Evolutionary conservation across 2,113 vertebrate species (phyloP), one percentile per base, ranked within the genome.

Genomic region (Chionodraco myersi): DNA sequence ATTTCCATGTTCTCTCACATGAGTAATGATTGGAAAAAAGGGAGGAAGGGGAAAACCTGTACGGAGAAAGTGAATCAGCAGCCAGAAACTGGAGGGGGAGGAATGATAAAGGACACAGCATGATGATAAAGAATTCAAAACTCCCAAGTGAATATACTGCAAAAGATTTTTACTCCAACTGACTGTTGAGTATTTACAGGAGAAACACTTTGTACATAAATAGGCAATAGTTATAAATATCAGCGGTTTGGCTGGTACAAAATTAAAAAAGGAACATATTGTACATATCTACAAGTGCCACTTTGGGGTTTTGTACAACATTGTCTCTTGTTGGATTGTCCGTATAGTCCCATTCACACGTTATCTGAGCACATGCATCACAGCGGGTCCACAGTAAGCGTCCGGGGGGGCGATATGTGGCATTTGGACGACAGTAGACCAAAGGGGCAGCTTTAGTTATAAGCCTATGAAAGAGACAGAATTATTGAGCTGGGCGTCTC

Each of bases 151-250:
- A 73, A 84, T 90, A 85, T 91, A 83, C 76, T 93, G 91, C 70
- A 94, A 95, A 95, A 91, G 72, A 26, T 76, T 84, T 93, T 93
- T 93, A 95, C 94, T 94, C 91, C 81, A 94, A 89, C 88, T 30
- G 65, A 78, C 79, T 72, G 91, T 73, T 81, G 84, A 75, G 77
- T 90, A 75, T 94, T 80, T 93, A 92, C 93, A 94, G 85, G 68
- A 82, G 81, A 48, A 75, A 69, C 53, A 67, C 36, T 89, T 88
- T 92, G 87, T 93, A 93, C 92, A 93, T 80, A 91, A 93, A 92
- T 86, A 93, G 79, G 89, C 85, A 86, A 85, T 52, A 85, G 90
- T 93, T 93, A 93, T 89, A 95, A 94, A 95, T 91, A 92, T 92
- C 90, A 90, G 87, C 88, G 10, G 86, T 83, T 83, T 74, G 62